Base-by-base conservation (phyloP, 2,888 invertebrate genomes). In the Emesis furor region DNA sequence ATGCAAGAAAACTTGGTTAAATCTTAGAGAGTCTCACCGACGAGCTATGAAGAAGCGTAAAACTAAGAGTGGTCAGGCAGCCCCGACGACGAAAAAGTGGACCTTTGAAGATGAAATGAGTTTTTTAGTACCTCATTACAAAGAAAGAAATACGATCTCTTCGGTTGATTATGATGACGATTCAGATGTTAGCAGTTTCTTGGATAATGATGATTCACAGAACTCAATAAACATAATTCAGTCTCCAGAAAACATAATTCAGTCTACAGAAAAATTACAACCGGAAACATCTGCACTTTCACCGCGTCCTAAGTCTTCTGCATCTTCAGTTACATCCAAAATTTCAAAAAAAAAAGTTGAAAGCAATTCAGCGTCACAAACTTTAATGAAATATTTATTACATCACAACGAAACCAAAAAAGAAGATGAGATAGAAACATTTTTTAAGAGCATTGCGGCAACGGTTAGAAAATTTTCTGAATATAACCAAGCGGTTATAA, bases 21-120 rank as follows among this genome's bases (percentile, higher is more conserved):
- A 24, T 24, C 37, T 68, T 35, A 79, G 73, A 72, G 78, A 78
- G 65, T 78, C 72, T 14, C 78, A 78, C 65, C 65, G 78, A 78
- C 72, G 78, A 73, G 46, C 73, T 73, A 78, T 89, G 37, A 87
- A 88, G 81, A 89, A 88, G 71, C 82, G 84, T 81, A 88, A 85
- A 88, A 86, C 80, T 78, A 88, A 86, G 81, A 88, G 88, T 81
- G 84, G 86, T 81, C 86, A 89, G 78, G 87, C 85, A 82, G 88
- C 84, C 67, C 42, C 84, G 77, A 86, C 84, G 84, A 73, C 84
- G 85, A 86, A 86, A 81, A 88, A 89, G 83, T 89, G 88, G 86
- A 84, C 82, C 68, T 89, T 76, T 84, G 89, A 89, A 84, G 86
- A 88, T 83, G 88, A 89, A 83, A 88, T 89, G 87, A 82, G 85